Conservation (phyloP, 2,888 invertebrate genomes). For the Oasisia sp. region DNA sequence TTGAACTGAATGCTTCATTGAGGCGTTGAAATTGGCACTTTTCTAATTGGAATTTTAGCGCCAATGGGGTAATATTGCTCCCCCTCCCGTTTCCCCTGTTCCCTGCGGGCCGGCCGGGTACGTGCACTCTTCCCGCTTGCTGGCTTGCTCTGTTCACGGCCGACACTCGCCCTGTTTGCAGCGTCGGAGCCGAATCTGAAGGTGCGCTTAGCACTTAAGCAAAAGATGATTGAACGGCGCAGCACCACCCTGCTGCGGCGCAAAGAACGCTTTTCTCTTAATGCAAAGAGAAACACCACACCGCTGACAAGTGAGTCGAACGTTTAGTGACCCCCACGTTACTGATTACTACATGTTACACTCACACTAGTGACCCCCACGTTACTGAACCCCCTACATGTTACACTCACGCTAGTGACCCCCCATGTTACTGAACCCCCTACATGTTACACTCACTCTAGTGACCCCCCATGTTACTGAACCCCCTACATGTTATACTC, state of each 20-base stretch:
- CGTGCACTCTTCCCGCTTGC: background rate
- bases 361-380: too few species aligned
- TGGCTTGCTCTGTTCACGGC: background rate
- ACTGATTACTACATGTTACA: background rate
- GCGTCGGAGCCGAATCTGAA: conserved; percentile 95
- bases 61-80: background rate
- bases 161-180: conserved; percentile 3
- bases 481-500: background rate
- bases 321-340: conserved; percentile 5
- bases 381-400: background rate
- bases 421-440: background rate
- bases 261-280: conserved; percentile 13
- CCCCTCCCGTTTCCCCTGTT: background rate
- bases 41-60: too few species aligned
- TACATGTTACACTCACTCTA: background rate
- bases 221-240: conserved; percentile 89
- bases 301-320: conserved; percentile 24
- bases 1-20: too few species aligned
- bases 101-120: background rate
- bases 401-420: background rate
- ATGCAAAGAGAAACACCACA: background rate
- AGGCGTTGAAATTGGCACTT: too few species aligned
- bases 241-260: conserved; percentile 87
- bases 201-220: conserved; percentile 72
- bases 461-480: background rate